Percentiles rank a stretch among this genome's conserved stretches.
These are phyloP conservation scores for Hemaris fuciformis DNA, from an alignment of 2,888 invertebrate species.

Conservation along the genomic window DNA sequence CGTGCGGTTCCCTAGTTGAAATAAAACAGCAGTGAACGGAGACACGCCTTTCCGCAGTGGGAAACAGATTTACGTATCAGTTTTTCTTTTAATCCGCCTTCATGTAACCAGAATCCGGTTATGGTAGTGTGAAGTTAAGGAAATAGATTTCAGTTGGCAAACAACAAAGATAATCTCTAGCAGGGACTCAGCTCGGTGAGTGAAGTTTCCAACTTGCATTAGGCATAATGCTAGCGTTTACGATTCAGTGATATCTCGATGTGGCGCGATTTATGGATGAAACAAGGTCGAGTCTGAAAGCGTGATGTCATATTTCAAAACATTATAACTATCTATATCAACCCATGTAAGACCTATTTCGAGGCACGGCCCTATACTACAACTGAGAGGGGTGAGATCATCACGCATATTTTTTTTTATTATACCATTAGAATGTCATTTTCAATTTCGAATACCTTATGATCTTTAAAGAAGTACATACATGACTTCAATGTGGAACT, in stretches of 20 bases:
- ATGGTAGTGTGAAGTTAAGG: neutral
- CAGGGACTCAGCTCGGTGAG: neutral
- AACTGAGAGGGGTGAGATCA: too few relatives aligned
- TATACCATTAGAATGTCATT: too few relatives aligned
- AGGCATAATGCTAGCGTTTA: neutral
- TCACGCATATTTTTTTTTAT: too few relatives aligned
- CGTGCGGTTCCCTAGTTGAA: neutral
- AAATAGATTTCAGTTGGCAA: constrained; percentile 3
- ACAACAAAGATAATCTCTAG: neutral
- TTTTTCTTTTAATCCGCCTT: neutral
- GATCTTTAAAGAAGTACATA: too few relatives aligned
- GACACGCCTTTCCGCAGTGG: neutral
- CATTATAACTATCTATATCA: too few relatives aligned
- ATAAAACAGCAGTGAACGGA: neutral
- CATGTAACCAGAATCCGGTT: neutral
- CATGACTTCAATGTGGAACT: too few relatives aligned
- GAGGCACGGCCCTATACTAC: too few relatives aligned
- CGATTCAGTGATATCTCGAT: neutral
- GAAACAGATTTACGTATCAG: neutral
- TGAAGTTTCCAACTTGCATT: neutral
- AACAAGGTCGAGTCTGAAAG: neutral
- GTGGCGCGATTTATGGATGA: neutral
- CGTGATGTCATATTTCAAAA: too few relatives aligned
- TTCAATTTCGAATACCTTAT: too few relatives aligned
- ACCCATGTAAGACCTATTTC: too few relatives aligned